Evolutionary conservation across 2,888 invertebrate species (phyloP).

Genomic region (Ophion ventricosus): DNA sequence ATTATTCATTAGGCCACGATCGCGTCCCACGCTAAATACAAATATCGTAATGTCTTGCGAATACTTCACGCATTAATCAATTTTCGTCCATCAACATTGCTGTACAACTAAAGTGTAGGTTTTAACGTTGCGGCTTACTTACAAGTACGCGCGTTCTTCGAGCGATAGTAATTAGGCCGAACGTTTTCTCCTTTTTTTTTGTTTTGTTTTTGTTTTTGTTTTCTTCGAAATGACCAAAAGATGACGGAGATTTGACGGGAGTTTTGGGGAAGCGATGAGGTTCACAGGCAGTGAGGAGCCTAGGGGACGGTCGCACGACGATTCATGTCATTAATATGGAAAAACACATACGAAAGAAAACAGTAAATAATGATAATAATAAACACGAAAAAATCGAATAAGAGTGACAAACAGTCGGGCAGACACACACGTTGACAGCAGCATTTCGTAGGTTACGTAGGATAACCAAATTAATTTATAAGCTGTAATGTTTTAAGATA

Average conservation of each 20-base stretch:
- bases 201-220: background rate
- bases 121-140: slow-evolving; percentile 60
- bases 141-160: slow-evolving; percentile 11
- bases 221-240: background rate
- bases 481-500: slow-evolving; percentile 81
- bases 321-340: slow-evolving; percentile 22
- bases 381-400: slow-evolving; percentile 2
- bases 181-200: slow-evolving; percentile 23
- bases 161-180: slow-evolving; percentile 32
- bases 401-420: slow-evolving; percentile 57
- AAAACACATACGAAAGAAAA: slow-evolving; percentile 41
- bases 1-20: slow-evolving; percentile 50
- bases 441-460: slow-evolving; percentile 79
- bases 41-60: slow-evolving; percentile 22
- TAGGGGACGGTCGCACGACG: slow-evolving; percentile 22
- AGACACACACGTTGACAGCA: slow-evolving; percentile 70
- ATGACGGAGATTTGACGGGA: slow-evolving; percentile 51
- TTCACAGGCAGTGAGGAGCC: slow-evolving; percentile 33
- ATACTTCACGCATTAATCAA: slow-evolving; percentile 26
- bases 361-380: background rate
- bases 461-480: slow-evolving; percentile 76
- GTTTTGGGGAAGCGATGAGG: slow-evolving; percentile 31
- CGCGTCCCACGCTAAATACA: slow-evolving; percentile 23
- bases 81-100: slow-evolving; percentile 23
- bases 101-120: slow-evolving; percentile 70